Conservation (phyloP, 2,888 invertebrate genomes). For the Dolichopus griseipennis region DNA sequence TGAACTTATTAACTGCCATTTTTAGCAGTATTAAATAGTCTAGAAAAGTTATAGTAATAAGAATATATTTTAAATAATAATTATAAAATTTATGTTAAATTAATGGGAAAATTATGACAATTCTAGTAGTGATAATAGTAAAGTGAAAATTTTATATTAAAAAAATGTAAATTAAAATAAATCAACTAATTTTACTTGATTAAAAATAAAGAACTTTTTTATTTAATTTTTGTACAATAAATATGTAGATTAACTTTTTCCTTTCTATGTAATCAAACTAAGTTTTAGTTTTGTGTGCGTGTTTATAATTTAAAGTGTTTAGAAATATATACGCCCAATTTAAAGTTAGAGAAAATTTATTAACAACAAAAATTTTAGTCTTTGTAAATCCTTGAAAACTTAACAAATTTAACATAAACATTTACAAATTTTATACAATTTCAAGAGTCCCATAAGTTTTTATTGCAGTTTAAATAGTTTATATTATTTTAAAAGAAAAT, state of each 20-base stretch:
- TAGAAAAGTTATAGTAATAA: not conserved
- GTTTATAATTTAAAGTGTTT: not conserved
- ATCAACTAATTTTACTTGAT: not conserved
- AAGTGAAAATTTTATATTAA: not conserved
- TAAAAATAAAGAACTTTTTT: not conserved
- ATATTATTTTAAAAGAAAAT: constrained; percentile 45
- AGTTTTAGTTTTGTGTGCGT: not conserved
- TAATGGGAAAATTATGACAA: not conserved
- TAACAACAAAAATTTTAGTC: no score
- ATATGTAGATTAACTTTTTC: not conserved
- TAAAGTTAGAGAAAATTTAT: not conserved
- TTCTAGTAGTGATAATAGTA: not conserved
- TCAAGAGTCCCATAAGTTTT: not conserved
- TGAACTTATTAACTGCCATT: not conserved
- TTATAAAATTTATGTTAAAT: not conserved
- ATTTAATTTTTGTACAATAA: not conserved
- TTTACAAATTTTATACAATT: not conserved
- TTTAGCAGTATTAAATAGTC: constrained; percentile 2
- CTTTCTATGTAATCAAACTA: not conserved
- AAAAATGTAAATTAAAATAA: not conserved
- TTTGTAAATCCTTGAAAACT: not conserved
- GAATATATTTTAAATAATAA: not conserved
- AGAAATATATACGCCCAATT: not conserved
- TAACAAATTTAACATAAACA: not conserved
- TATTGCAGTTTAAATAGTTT: no score